Base-by-base conservation (phyloP, 2,797 vertebrate species). In the Decapterus maruadsi region DNA sequence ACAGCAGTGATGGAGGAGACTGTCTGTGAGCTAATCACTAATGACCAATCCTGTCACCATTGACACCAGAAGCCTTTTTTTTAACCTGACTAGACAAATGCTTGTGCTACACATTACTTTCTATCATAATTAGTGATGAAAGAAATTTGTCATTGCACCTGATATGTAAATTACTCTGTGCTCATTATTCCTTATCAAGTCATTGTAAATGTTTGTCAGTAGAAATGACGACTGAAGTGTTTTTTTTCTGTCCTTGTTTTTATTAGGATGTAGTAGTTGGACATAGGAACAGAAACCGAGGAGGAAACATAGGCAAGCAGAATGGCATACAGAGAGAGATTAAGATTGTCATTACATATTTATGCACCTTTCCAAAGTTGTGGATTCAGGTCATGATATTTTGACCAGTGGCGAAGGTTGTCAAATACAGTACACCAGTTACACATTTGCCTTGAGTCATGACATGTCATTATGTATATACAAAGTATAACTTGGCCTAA, bases 1-100 rank as follows among this genome's bases (percentile, higher is more conserved):
- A 62, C 63, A 61, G 13, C 51, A 63, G 17, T 75, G 79, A 80
- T 84, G 36, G 63, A 72, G 20, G 29, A 63, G 46, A 72, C 43
- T 66, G 67, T 77, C 48, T 51, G 8, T 38, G 31, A 26, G 57
- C 40, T 66, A 57, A 79, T 57, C 20, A 6, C 53, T 68, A 70
- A 73, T 64, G 68, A 77, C 63, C 26, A 59, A 1, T 63, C 26
- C 60, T 64, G n/a, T 72, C 22, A 1, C 38, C 61, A 65, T 57
- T 56, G 36, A 60, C 77, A 62, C 46, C 29, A 55, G 6, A 68
- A 36, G 29, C 50, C 38, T 64, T 26, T 53, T 53, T 71, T 68
- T 68, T 54, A 68, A 56, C 26, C 14, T 73, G 38, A 54, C 43
- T 51, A 40, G 17, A 45, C 43, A 78, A 78, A 74, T 19, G 12